Evolutionary conservation across 2,888 invertebrate genomes (phyloP).

Genomic region (Anarsia innoxiella): DNA sequence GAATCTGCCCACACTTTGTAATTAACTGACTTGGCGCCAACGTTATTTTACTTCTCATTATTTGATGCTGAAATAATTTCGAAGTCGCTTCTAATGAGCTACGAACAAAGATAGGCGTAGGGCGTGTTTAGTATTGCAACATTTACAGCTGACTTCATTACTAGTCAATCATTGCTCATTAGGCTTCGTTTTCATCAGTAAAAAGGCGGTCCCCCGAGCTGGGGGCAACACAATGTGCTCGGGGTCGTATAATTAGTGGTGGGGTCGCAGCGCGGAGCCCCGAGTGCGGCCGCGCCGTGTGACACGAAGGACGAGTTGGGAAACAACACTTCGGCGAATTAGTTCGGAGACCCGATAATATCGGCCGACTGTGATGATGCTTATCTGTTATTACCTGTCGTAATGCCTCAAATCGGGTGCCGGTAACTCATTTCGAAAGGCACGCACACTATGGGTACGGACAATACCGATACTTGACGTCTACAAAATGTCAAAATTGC

Average conservation of each 20-base stretch:
- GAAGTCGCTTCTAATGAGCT: slow-evolving; percentile 9
- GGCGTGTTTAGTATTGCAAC: slow-evolving; percentile 7
- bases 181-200: slow-evolving; percentile 16
- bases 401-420: slow-evolving; percentile 27
- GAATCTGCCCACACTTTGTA: no score
- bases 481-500: slow-evolving; percentile 47
- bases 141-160: slow-evolving; percentile 7
- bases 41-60: no score
- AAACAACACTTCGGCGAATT: slow-evolving; percentile 31
- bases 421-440: slow-evolving; percentile 37
- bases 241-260: slow-evolving; percentile 25
- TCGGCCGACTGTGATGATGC: slow-evolving; percentile 20
- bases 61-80: no score
- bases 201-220: slow-evolving; percentile 29
- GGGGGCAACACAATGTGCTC: slow-evolving; percentile 24
- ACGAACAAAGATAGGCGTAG: slow-evolving; percentile 1
- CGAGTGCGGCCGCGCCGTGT: slow-evolving; percentile 22
- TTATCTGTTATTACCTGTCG: slow-evolving; percentile 23
- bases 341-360: slow-evolving; percentile 32
- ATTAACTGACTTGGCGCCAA: no score
- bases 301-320: slow-evolving; percentile 36
- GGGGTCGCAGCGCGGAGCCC: slow-evolving; percentile 13
- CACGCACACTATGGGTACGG: slow-evolving; percentile 22
- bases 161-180: slow-evolving; percentile 15
- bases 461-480: slow-evolving; percentile 30